Evolutionary conservation across 2,888 invertebrate genomes (phyloP).

Genomic region (Cephus pulcher): DNA sequence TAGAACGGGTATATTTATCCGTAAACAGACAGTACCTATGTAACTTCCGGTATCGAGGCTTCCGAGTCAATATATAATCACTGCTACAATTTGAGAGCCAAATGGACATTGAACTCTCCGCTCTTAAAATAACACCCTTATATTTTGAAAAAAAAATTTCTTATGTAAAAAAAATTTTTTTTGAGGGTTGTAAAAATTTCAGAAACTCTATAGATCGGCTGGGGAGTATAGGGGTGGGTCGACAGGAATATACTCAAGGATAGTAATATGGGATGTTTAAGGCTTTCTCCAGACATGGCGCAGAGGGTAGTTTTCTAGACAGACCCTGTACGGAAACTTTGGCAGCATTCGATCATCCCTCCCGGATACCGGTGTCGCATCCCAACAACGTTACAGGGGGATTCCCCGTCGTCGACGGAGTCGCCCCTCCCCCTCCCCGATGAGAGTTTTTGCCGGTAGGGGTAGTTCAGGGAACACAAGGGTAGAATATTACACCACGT

Average conservation of each 20-base stretch:
- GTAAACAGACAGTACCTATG: neutral
- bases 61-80: neutral
- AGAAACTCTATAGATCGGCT: too few species aligned
- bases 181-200: too few species aligned
- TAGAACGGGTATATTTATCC: neutral
- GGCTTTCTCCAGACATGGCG: neutral
- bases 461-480: constrained; percentile 20
- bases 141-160: too few species aligned
- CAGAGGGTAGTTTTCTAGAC: neutral
- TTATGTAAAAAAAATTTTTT: too few species aligned
- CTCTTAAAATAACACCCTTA: too few species aligned
- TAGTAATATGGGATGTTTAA: neutral
- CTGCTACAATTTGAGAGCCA: neutral
- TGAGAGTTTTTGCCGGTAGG: constrained; percentile 7
- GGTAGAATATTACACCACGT: constrained; percentile 63
- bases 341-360: constrained; percentile 56
- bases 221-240: too few species aligned
- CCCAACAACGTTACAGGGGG: constrained; percentile 42
- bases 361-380: constrained; percentile 51
- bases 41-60: neutral
- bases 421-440: neutral
- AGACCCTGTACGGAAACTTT: constrained; percentile 40
- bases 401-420: constrained; percentile 10
- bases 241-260: neutral
- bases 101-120: too few species aligned